These are phyloP conservation scores for Falco peregrinus DNA, from an alignment of 2,797 vertebrate species.

Conservation along the genomic window DNA sequence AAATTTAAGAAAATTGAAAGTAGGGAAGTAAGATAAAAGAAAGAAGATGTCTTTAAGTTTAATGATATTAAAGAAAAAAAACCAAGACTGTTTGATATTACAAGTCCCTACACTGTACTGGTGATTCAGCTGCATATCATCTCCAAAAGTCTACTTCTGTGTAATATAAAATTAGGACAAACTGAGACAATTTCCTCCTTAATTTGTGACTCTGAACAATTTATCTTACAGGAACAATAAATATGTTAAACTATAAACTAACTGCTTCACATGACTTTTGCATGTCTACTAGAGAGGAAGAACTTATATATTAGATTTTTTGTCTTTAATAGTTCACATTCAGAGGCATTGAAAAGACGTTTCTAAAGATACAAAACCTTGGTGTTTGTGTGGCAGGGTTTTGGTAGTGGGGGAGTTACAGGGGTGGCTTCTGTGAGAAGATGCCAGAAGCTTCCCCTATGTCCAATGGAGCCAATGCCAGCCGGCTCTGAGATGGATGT, in stretches of 20 bases:
- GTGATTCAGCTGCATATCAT: background rate
- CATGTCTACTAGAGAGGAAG: background rate
- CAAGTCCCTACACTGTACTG: background rate
- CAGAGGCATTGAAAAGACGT: background rate
- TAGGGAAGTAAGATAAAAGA: background rate
- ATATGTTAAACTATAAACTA: background rate
- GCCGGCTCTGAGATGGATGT: rapidly evolving
- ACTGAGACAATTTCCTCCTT: background rate
- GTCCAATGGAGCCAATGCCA: background rate
- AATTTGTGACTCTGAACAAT: background rate
- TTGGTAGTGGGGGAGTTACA: background rate
- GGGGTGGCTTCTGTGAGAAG: background rate
- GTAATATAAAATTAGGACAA: background rate
- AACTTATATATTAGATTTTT: background rate
- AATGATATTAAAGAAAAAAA: background rate
- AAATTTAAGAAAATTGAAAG: background rate
- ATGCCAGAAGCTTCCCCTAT: no score
- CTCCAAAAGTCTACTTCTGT: background rate
- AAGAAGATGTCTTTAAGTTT: background rate
- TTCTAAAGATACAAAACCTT: background rate
- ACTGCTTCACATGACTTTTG: background rate
- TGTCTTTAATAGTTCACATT: background rate
- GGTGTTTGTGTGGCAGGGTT: background rate
- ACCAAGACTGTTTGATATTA: background rate
- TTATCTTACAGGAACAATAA: background rate